Conservation (phyloP, 2,113 vertebrate genomes). For the Morone saxatilis region DNA sequence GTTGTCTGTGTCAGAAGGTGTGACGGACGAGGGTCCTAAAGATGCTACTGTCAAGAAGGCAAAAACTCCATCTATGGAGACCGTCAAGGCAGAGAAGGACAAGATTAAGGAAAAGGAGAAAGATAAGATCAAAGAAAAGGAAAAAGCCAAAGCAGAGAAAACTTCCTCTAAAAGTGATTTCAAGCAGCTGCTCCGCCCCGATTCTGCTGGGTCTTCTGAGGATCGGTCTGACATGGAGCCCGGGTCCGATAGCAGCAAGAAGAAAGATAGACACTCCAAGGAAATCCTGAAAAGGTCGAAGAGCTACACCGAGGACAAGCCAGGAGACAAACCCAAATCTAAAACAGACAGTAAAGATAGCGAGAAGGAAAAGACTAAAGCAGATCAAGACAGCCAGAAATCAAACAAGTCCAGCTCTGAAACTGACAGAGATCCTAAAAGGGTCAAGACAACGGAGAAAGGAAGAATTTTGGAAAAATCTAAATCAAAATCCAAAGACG, state of each 20-base stretch:
- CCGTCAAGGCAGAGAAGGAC: conserved; percentile 81
- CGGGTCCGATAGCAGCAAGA: conserved; percentile 83
- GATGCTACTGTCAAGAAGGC: conserved; percentile 86
- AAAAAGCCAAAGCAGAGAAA: conserved; percentile 87
- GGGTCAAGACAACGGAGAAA: conserved; percentile 86
- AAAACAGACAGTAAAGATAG: conserved; percentile 86
- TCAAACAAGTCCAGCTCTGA: conserved; percentile 82
- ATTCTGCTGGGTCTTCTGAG: conserved; percentile 87
- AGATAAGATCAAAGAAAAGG: conserved; percentile 78
- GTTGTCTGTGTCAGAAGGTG: conserved; percentile 79
- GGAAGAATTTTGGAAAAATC: conserved; percentile 82
- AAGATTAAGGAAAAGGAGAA: conserved; percentile 83
- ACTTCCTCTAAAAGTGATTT: conserved; percentile 83
- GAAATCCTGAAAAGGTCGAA: conserved; percentile 87
- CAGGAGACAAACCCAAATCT: conserved; percentile 86
- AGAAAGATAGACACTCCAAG: conserved; percentile 87
- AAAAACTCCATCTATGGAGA: conserved; percentile 80
- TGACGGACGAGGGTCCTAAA: conserved; percentile 84
- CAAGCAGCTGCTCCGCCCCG: conserved; percentile 84
- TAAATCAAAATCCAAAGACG: conserved; percentile 87
- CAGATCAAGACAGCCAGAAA: conserved; percentile 85
- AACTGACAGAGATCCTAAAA: conserved; percentile 85
- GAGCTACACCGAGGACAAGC: conserved; percentile 87
- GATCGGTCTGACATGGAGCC: conserved; percentile 89
- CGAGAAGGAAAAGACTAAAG: conserved; percentile 85